A percentile compares a stretch with the other conserved stretches of the same genome.
Evolutionary conservation across 1,140 invertebrate genomes (phyloP).

Genomic region (Drosophila paulistorum): DNA sequence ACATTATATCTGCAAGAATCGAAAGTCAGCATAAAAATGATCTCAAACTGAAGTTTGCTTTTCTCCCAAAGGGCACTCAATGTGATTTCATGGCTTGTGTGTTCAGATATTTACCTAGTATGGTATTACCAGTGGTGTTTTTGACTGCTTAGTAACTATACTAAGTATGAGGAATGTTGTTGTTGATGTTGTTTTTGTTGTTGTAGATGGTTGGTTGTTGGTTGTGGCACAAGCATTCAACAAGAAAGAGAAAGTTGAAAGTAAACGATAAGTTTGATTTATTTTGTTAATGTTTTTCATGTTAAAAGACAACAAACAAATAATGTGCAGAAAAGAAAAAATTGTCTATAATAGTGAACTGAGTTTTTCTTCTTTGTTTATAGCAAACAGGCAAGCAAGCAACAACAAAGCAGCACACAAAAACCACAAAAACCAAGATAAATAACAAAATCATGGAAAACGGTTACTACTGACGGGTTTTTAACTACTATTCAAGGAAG

Average conservation of each 20-base stretch:
- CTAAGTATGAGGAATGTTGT: conserved; percentile 46
- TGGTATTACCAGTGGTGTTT: conserved; percentile 61
- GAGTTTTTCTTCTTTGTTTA: conserved; percentile 32
- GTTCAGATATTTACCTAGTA: conserved; percentile 69
- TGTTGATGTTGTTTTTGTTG: conserved; percentile 19
- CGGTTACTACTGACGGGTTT: not conserved
- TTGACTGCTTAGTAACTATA: conserved; percentile 76
- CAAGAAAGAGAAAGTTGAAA: conserved; percentile 44
- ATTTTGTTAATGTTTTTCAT: not conserved
- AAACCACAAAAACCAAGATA: conserved; percentile 42
- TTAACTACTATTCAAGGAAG: not conserved
- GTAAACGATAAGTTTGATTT: conserved; percentile 36
- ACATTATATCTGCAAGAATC: conserved; percentile 67
- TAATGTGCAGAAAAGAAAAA: conserved; percentile 5
- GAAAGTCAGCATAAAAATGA: conserved; percentile 12
- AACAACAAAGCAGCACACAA: conserved; percentile 77
- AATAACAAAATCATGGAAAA: conserved; percentile 28
- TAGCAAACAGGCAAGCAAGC: conserved; percentile 82
- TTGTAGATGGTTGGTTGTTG: conserved; percentile 28
- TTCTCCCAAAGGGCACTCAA: not conserved
- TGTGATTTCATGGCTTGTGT: conserved; percentile 15
- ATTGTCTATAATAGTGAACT: conserved; percentile 48
- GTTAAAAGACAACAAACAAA: conserved; percentile 7
- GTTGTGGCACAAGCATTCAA: conserved; percentile 33
- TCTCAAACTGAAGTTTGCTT: too few species aligned